phyloP scores from a whole-genome alignment of 2,797 vertebrate genomes.

The Tadarida brasiliensis region DNA sequence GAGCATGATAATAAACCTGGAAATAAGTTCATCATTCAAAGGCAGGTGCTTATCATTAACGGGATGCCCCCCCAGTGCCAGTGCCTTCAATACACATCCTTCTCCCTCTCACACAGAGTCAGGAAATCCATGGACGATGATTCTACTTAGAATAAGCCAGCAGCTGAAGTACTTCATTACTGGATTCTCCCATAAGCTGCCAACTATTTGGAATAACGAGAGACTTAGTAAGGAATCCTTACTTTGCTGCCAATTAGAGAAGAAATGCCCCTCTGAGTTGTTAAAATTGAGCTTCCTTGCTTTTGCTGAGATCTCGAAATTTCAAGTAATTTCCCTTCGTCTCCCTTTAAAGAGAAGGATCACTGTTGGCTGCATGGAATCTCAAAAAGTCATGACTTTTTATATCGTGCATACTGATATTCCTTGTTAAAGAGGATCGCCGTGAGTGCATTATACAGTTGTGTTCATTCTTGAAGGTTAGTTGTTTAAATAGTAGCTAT shows the following conservation, averaged over 20 bases:
- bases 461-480: background rate
- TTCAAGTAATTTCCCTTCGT: background rate
- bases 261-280: background rate
- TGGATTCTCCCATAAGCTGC: background rate
- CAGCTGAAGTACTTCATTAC: background rate
- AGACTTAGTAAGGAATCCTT: background rate
- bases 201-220: background rate
- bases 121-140: background rate
- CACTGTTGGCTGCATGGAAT: background rate
- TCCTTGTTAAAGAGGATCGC: conserved; percentile 6
- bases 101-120: background rate
- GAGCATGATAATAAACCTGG: background rate
- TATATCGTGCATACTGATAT: background rate
- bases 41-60: background rate
- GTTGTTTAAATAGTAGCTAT: conserved; percentile 9
- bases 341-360: background rate
- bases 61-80: background rate
- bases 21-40: background rate
- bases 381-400: background rate
- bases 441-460: background rate
- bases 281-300: background rate
- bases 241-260: background rate
- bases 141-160: background rate
- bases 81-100: background rate
- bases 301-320: conserved; percentile 20